Evolutionary conservation across 1,140 invertebrate genomes (phyloP).

Genomic region (Tetramorium alpestre): DNA sequence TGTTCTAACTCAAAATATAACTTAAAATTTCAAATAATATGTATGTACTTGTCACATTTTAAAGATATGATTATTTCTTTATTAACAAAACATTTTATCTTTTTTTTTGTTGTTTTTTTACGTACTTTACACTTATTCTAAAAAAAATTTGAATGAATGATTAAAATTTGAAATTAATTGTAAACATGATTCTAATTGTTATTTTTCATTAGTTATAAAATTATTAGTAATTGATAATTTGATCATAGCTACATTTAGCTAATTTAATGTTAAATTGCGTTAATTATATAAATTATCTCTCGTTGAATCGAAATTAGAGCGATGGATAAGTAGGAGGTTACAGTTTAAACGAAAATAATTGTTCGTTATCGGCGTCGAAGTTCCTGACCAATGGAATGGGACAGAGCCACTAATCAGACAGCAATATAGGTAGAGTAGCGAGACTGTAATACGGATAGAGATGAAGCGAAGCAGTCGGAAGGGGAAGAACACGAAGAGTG

Average conservation of each 20-base stretch:
- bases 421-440: conserved; percentile 57
- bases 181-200: background rate
- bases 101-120: background rate
- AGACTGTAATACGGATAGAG: conserved; percentile 41
- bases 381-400: conserved; percentile 53
- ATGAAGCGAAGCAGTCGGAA: conserved; percentile 3
- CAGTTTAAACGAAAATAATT: conserved; percentile 75
- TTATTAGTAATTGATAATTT: background rate
- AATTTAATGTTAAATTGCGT: conserved; percentile 2
- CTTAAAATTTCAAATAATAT: background rate
- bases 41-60: background rate
- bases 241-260: background rate
- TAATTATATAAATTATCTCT: background rate
- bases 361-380: conserved; percentile 74
- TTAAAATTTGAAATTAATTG: background rate
- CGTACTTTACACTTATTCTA: background rate
- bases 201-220: background rate
- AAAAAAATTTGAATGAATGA: background rate
- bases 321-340: conserved; percentile 10
- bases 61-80: background rate
- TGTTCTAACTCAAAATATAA: background rate
- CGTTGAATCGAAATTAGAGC: conserved; percentile 7
- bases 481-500: conserved; percentile 65
- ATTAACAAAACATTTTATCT: background rate
- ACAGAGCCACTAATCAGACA: conserved; percentile 68